Evolutionary conservation across 2,113 vertebrate genomes (phyloP), one percentile per base, ranked within the genome.

Genomic region (Podarcis cretensis): DNA sequence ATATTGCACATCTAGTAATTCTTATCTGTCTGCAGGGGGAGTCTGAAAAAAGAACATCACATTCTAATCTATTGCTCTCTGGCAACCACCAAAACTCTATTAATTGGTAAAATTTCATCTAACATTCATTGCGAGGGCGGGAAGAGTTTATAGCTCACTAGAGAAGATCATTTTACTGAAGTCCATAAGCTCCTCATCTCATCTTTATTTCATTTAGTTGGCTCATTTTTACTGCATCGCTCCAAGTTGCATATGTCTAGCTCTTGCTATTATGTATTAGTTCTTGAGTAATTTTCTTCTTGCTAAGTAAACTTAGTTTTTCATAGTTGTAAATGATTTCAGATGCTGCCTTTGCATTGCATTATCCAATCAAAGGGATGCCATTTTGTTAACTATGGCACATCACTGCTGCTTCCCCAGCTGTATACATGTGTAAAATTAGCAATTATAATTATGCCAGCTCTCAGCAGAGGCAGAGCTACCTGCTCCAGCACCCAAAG

Each of bases 121-220:
- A 83, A 94, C 93, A 91, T 93, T 88, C 20, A 84, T 74, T 30
- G 71, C 66, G 78, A 18, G 13, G 59, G 76, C 27, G 18, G 76
- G 88, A 48, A 82, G 81, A 69, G 87, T 77, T 90, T 90, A 90
- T 87, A 69, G 82, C 32, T 93, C 87, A 82, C 69, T 73, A 83
- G 43, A 93, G 3, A 25, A 92, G 30, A 76, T 86, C 81, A 80
- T n/a, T n/a, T 87, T 94, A 83, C 87, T 85, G 89, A 91, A 89
- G 37, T 21, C 4, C 65, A 85, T 68, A 88, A 94, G 59, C 87
- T 89, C 71, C 69, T 93, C 77, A 48, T 77, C 86, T 92, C 83
- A 91, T 93, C 89, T 92, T 94, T 93, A 91, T 94, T 95, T 95
- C 87, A 93, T 92, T 12, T 86, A 86, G 37, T 6, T 82, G 85